phyloP scores from a whole-genome alignment of 2,888 invertebrate species.

The Heliconius aoede region DNA sequence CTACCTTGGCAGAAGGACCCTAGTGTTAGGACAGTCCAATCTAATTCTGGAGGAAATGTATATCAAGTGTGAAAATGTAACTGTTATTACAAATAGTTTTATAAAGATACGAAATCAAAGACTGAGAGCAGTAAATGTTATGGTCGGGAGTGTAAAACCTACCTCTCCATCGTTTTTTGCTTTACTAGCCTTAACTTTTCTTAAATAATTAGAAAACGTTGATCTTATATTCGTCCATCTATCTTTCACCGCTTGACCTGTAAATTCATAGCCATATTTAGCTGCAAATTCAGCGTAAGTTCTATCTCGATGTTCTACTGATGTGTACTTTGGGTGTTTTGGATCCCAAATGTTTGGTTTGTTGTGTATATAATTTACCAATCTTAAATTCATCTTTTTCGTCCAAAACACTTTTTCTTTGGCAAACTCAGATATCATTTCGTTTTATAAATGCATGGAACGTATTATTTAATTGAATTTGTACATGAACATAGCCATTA shows the following conservation, averaged over 20 bases:
- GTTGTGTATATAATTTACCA: slow-evolving; percentile 72
- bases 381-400: slow-evolving; percentile 73
- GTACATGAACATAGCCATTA: neutral
- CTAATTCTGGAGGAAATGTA: no score
- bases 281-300: slow-evolving; percentile 73
- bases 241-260: slow-evolving; percentile 75
- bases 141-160: slow-evolving; percentile 18
- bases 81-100: no score
- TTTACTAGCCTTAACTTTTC: slow-evolving; percentile 66
- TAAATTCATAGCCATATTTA: slow-evolving; percentile 71
- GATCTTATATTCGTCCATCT: slow-evolving; percentile 79
- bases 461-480: neutral
- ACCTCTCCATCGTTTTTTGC: slow-evolving; percentile 59
- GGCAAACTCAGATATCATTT: slow-evolving; percentile 71
- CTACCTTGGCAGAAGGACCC: no score
- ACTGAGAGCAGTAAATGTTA: no score
- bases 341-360: slow-evolving; percentile 76
- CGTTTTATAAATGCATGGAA: slow-evolving; percentile 35
- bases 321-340: slow-evolving; percentile 74
- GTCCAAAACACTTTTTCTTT: slow-evolving; percentile 80
- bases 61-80: no score
- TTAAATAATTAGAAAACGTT: slow-evolving; percentile 73
- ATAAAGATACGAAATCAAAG: no score
- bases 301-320: slow-evolving; percentile 64
- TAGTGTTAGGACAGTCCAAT: no score